Conservation (phyloP, 2,113 vertebrate species). For the Syngnathoides biaculeatus region DNA sequence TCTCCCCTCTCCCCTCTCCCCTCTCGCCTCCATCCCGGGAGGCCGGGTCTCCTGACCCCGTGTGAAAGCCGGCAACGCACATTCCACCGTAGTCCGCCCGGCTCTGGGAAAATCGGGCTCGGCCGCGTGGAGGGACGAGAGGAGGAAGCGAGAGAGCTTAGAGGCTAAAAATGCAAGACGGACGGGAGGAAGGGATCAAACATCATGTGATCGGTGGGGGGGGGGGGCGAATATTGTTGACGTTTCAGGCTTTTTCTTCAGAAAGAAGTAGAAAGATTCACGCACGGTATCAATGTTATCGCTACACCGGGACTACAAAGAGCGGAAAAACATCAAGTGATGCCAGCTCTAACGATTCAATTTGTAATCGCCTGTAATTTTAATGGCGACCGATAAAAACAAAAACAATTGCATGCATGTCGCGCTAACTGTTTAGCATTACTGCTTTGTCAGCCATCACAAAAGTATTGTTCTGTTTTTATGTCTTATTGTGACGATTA, state of each 20-base stretch:
- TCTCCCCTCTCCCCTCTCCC: conserved; percentile 26
- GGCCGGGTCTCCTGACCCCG: conserved; percentile 79
- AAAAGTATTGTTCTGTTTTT: no score
- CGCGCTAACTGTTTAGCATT: no score
- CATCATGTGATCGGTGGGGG: background rate
- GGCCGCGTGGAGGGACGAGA: conserved; percentile 39
- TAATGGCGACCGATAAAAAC: no score
- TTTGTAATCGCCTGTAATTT: no score
- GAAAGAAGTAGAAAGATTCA: background rate
- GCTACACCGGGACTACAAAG: no score
- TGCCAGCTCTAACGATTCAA: no score
- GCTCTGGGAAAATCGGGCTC: conserved; percentile 78
- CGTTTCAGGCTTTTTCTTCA: background rate
- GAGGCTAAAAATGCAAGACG: conserved; percentile 15
- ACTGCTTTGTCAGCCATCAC: no score
- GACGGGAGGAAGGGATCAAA: background rate
- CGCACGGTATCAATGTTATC: no score
- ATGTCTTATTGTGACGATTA: no score
- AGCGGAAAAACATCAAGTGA: no score
- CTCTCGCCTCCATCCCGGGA: conserved; percentile 52
- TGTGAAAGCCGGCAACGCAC: conserved; percentile 76
- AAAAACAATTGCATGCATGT: no score
- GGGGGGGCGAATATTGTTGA: background rate
- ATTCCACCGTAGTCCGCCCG: conserved; percentile 84
- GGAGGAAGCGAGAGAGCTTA: conserved; percentile 17